Percentiles rank a stretch among this genome's conserved stretches.
Conservation (phyloP, 2,113 vertebrate genomes). For the Cinclus mexicanus region DNA sequence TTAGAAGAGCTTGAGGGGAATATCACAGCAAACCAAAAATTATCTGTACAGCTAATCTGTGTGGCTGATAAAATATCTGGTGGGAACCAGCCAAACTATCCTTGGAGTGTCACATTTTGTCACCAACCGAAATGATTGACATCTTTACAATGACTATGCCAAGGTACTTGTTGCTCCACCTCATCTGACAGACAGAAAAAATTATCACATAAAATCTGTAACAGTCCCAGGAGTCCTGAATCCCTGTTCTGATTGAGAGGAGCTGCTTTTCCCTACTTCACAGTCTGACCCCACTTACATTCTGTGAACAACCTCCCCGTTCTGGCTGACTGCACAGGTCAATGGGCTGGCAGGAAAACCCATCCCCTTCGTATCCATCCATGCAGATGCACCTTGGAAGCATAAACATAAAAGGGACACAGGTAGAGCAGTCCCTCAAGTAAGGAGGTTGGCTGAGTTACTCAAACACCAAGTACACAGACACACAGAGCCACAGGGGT, state of each 20-base stretch:
- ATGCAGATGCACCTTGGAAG: conserved; percentile 75
- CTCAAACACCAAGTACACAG: not conserved
- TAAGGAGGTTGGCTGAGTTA: not conserved
- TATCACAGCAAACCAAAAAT: not conserved
- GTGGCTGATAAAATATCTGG: not conserved
- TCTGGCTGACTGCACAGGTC: conserved; percentile 80
- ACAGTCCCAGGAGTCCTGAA: not conserved
- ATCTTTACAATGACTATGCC: not conserved
- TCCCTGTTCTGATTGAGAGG: not conserved
- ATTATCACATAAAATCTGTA: not conserved
- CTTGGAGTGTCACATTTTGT: not conserved
- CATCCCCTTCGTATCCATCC: conserved; percentile 85
- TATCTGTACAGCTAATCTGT: not conserved
- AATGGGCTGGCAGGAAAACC: conserved; percentile 83
- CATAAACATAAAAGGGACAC: not conserved
- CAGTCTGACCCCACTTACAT: conserved; percentile 77
- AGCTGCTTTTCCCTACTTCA: not conserved
- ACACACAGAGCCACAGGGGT: not conserved
- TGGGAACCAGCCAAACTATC: not conserved
- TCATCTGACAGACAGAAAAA: not conserved
- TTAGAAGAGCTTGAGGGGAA: not conserved
- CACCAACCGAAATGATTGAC: not conserved
- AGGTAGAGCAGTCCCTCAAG: not conserved
- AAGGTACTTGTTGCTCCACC: not conserved
- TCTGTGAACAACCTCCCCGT: conserved; percentile 83